Evolutionary conservation across 2,888 invertebrate genomes (phyloP), one percentile per base, ranked within the genome.

Genomic region (Acronicta psi): DNA sequence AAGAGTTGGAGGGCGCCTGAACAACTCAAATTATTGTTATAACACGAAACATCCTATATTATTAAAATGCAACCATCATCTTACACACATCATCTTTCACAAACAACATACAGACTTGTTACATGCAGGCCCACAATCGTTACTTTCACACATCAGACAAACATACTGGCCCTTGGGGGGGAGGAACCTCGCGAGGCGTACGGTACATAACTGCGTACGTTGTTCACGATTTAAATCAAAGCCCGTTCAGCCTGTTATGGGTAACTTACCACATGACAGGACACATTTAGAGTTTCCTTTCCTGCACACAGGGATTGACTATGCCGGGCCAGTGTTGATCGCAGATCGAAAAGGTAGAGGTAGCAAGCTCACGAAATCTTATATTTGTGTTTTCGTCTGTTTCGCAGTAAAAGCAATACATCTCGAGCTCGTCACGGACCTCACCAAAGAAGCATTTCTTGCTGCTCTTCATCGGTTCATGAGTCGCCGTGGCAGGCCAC

Each of bases 371-470:
- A 18, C 17, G 18, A 40, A 40, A 18, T 17, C 40, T 18, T 40
- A 40, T 40, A 17, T 40, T 18, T 49, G 40, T 31, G 31, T 50
- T 18, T 50, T 41, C 40, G 41, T 40, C 9, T 65, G 65, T 50
- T 53, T 41, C 13, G 41, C 23, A 41, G 41, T 20, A 20, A 41
- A 23, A 20, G 41, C 41, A 13, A n/a, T 23, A 8, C 41, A 41
- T 20, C 13, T 41, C n/a, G 41, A 41, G 13, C 41, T 41, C 23
- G 23, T 41, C 20, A 41, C 20, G 13, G 41, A 20, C 34, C 34
- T 34, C n/a, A 34, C 34, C 6, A 34, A 34, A 20, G 69, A 69
- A 10, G 72, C 66, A 3, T 78, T 66, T 29, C 49, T 73, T 31
- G 58, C 72, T 25, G 25, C 41, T 41, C 20, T 41, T 20, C 20